Conservation (phyloP, 2,113 vertebrate species). For the Pogona vitticeps region DNA sequence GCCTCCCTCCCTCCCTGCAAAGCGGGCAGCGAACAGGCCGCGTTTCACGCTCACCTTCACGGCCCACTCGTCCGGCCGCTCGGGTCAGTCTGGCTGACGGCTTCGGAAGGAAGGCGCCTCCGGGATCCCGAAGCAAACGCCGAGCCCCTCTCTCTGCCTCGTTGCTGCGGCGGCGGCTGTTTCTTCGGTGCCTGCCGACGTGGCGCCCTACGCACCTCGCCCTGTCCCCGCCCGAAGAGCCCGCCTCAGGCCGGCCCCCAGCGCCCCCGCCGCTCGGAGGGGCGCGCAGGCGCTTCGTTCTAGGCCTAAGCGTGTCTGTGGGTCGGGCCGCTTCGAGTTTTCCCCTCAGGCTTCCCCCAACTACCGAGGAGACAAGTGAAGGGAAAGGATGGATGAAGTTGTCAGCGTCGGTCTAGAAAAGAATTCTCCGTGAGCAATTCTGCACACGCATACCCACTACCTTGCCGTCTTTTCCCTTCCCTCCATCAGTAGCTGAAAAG, state of each 20-base stretch:
- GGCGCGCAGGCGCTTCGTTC: slow-evolving; percentile 17
- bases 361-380: neutral
- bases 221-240: slow-evolving; percentile 36
- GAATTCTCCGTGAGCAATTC: too few species aligned
- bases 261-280: neutral
- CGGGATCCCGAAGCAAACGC: neutral
- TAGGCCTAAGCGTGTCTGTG: too few species aligned
- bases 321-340: neutral
- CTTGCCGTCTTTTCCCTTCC: too few species aligned
- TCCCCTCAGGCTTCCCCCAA: neutral
- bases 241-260: slow-evolving; percentile 51
- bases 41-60: slow-evolving; percentile 2
- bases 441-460: neutral
- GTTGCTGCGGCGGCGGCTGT: neutral
- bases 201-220: slow-evolving; percentile 71
- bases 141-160: neutral
- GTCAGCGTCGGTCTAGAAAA: too few species aligned
- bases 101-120: neutral
- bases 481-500: neutral
- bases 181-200: slow-evolving; percentile 70
- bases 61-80: neutral
- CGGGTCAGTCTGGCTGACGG: neutral
- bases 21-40: neutral
- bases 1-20: neutral
- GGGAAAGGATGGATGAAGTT: accelerated